Conservation (phyloP, 1,140 invertebrate genomes). For the Oedothorax gibbosus region DNA sequence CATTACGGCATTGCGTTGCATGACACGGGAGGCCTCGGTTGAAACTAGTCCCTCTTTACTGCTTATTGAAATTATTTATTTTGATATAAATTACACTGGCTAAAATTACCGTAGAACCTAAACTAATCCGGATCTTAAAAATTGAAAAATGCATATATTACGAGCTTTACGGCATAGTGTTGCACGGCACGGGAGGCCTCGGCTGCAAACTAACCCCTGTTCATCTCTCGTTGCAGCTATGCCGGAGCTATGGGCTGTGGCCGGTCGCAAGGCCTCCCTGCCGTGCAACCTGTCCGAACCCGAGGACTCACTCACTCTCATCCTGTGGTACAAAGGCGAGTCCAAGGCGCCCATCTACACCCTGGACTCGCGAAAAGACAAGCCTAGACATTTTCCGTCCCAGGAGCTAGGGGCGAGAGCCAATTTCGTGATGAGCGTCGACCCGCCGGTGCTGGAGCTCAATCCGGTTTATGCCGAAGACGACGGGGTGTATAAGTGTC, state of each 20-base stretch:
- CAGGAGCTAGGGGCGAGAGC: constrained; percentile 62
- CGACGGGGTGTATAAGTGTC: constrained; percentile 84
- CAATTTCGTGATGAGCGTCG: constrained; percentile 62
- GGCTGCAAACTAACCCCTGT: constrained; percentile 53
- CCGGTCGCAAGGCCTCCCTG: constrained; percentile 79
- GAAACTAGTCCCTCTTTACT: not conserved
- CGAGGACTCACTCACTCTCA: constrained; percentile 81
- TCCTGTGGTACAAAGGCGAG: constrained; percentile 88
- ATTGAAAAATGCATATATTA: not conserved
- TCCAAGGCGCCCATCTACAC: constrained; percentile 66
- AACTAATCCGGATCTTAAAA: not conserved
- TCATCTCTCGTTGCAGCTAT: constrained; percentile 61
- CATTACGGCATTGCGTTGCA: no score
- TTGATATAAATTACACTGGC: not conserved
- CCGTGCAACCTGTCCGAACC: constrained; percentile 82
- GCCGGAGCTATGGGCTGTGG: constrained; percentile 72
- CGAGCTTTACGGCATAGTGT: not conserved
- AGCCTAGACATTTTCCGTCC: constrained; percentile 55
- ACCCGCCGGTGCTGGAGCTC: constrained; percentile 62
- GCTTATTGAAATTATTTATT: not conserved
- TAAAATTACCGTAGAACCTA: not conserved
- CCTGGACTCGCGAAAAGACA: constrained; percentile 63
- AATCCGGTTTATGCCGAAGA: constrained; percentile 71
- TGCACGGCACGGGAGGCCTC: constrained; percentile 49
- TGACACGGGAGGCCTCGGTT: no score